Evolutionary conservation across 2,113 vertebrate genomes (phyloP), one percentile per base, ranked within the genome.

Genomic region (Hiodon tergisus): DNA sequence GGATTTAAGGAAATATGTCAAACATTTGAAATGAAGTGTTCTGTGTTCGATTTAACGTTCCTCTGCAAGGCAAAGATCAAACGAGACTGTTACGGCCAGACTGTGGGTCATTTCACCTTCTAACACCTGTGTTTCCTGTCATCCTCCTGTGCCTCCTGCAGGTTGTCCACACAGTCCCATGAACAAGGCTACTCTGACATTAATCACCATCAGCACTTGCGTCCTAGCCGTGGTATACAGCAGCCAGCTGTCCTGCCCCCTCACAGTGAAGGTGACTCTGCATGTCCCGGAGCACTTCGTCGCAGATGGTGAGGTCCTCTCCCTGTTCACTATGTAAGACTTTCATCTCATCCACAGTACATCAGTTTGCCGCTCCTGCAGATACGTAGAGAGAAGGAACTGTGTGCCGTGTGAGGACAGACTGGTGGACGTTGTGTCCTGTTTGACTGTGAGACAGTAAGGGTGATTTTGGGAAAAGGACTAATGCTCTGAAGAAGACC

Each of bases 221-320:
- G 65, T 96, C 73, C 87, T 97, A 86, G 96, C 97, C n/a, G 91
- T 98, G 88, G 97, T 98, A 77, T 98, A 96, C 0, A 94, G 97
- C 77, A 94, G 92, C 4, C 96, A 99, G 88, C 90, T 95, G 46
- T 92, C 96, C 88, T 99, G 97, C 87, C 95, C 97, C 0, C 93
- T 99, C 78, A 94, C 92, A 0, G 97, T 99, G 88, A 98, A 98
- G 90, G 95, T 98, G 85, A 98, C 96, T 0, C 93, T 99, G 3
- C 97, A 99, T 0, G 97, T 99, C 54, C 97, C 97, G 0, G 97
- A 99, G 80, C 96, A 99, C 87, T 99, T 99, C 91, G 95, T 99
- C 0, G 97, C 97, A 0, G 97, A 98, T 0, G 97, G 97, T 99
- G 90, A 98, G 97, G 81, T 2, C 72, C 13, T 7, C 51, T 53